Evolutionary conservation across 2,797 vertebrate species (phyloP), one percentile per base, ranked within the genome.

Genomic region (Helarctos malayanus): DNA sequence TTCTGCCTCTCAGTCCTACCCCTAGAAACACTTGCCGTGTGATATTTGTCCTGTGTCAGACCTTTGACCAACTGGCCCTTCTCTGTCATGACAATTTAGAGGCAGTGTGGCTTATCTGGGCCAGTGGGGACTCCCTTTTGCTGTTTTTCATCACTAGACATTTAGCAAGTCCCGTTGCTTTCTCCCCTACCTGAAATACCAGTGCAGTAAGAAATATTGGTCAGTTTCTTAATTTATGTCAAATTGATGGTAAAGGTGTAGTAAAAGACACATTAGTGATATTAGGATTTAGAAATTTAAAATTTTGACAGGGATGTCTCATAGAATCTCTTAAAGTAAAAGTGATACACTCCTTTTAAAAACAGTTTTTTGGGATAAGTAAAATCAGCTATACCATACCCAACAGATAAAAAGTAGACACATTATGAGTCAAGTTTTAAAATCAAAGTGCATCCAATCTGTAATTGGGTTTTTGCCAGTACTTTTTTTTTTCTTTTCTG

Each of bases 1-100:
- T 96, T 98, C 89, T 75, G 94, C 97, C 98, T 98, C 93, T 98
- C 96, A 98, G 98, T 98, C 87, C 92, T 98, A 63, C 98, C 95
- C 98, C 97, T 98, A 97, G 96, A 98, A 97, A 79, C 76, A 98
- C 97, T 98, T 97, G 90, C 94, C 80, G 15, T 96, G 91, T 97
- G 93, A 38, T 96, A 84, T 97, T 98, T 98, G 98, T 98, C 96
- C 97, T 88, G 94, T 98, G 98, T 99, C 98, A 99, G 98, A 99
- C 98, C 98, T 98, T 98, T 99, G 99, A 99, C 98, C 98, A 98
- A 98, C 98, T 98, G 98, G 98, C 98, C 94, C 97, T 95, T 98
- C 98, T 98, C 98, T 98, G 98, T 99, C 98, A 98, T 97, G 98
- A 98, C 97, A 98, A 90, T 98, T 97, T 97, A 98, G 98, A 99